Evolutionary conservation across 35 echinoderm and acorn worm genomes (phyloP), one percentile per base, ranked within the genome.

Genomic region (Diadema setosum): DNA sequence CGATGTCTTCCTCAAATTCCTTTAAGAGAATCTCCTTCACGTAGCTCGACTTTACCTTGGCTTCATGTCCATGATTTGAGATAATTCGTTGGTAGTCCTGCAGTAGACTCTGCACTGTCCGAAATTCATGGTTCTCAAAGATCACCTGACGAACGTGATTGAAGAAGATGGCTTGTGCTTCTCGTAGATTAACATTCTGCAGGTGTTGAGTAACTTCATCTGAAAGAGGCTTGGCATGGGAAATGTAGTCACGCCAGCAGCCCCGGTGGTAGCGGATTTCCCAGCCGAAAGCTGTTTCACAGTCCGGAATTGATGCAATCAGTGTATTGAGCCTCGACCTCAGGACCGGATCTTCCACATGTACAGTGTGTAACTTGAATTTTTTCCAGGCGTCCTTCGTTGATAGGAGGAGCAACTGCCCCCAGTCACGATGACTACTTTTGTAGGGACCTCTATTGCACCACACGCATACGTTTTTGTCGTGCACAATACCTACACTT

Each of bases 241-340:
- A 59, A 26, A 59, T 59, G 56, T 59, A 32, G 42, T 87, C 59
- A n/a, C 85, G 85, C 70, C 85, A 87, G 44, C 85, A 87, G 9
- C 33, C 32, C 33, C 85, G 85, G 37, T 87, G 85, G 42, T 78
- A 87, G 35, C 85, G 65, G 64, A 87, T 87, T 87, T 87, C 85
- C 41, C 60, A 34, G 8, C 85, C 85, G 57, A 87, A 87, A 20
- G 85, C 85, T 87, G 85, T 87, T 49, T 80, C 48, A 80, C 85
- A 80, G 67, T 87, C 85, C 59, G 69, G 85, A 58, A 87, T 87
- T 15, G 85, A 87, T 87, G 65, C 65, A 87, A 87, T 87, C 45
- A 87, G 59, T 45, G 85, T 87, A 55, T 87, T 78, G 39, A 87
- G 85, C 59, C 85, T 87, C 23, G 42, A 26, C 59, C 85, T 87